phyloP scores from a whole-genome alignment of 2,797 vertebrate species.

The Channallabes apus region DNA sequence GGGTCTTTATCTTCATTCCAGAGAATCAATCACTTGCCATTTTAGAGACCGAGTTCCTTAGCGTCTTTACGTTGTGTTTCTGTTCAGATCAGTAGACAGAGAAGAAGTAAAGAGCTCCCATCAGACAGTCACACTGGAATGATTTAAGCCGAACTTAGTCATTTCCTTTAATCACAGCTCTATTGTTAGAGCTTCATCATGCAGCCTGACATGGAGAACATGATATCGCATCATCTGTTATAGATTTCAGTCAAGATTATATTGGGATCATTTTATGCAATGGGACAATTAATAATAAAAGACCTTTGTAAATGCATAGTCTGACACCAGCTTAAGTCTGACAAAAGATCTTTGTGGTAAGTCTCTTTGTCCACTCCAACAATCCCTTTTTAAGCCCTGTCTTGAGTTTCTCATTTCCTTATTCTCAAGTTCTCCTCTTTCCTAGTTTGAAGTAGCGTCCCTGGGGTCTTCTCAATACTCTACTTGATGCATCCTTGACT shows the following conservation, averaged over 20 bases:
- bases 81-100: not conserved
- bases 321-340: not conserved
- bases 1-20: not conserved
- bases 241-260: not conserved
- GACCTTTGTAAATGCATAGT: not conserved
- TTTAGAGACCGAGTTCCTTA: not conserved
- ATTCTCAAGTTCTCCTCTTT: not conserved
- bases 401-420: not conserved
- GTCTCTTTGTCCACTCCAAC: not conserved
- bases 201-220: not conserved
- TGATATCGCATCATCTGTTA: not conserved
- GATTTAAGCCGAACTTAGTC: not conserved
- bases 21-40: not conserved
- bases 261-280: not conserved
- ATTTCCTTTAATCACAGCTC: not conserved
- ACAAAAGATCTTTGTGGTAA: not conserved
- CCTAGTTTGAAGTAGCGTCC: not conserved
- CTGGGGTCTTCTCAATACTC: conserved; percentile 17
- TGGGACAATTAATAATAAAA: not conserved
- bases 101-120: not conserved
- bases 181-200: not conserved
- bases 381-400: not conserved
- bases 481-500: conserved; percentile 4
- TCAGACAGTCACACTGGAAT: not conserved
- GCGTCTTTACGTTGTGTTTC: not conserved